phyloP scores from a whole-genome alignment of 2,888 invertebrate species.

The Bombyx huttoni region DNA sequence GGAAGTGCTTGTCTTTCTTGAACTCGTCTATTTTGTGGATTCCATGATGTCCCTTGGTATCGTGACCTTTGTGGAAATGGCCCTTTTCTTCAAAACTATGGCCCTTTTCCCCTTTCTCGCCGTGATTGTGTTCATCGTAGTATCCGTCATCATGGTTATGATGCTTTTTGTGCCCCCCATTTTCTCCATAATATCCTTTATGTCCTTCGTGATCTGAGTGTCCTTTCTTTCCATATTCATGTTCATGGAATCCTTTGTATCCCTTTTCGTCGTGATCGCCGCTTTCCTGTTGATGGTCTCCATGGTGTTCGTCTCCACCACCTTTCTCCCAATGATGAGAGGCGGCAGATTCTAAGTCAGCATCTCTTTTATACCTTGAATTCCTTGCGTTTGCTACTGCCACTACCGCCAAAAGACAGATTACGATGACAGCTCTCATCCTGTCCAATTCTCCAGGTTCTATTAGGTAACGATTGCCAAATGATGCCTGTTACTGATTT shows the following conservation, averaged over 20 bases:
- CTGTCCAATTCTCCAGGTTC: conserved; percentile 34
- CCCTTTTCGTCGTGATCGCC: conserved; percentile 80
- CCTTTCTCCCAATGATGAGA: conserved; percentile 66
- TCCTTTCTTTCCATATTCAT: conserved; percentile 78
- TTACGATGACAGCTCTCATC: conserved; percentile 40
- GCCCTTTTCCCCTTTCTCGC: conserved; percentile 77
- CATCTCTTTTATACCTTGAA: conserved; percentile 52
- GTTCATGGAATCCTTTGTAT: conserved; percentile 77
- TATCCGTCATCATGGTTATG: conserved; percentile 78
- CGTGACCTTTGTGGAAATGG: conserved; percentile 85
- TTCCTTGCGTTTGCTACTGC: conserved; percentile 58
- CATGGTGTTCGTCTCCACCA: conserved; percentile 75
- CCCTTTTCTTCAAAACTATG: conserved; percentile 71
- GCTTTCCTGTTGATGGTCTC: conserved; percentile 73
- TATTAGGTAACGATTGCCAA: conserved; percentile 56
- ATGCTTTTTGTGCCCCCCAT: conserved; percentile 74
- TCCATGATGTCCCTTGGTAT: conserved; percentile 87
- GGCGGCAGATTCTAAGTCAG: conserved; percentile 67
- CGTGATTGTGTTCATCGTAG: conserved; percentile 75
- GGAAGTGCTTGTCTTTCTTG: conserved; percentile 90
- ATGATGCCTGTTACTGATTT: conserved; percentile 58
- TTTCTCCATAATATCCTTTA: conserved; percentile 72
- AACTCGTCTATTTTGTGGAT: conserved; percentile 88
- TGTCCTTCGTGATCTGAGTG: conserved; percentile 78
- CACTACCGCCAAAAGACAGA: conserved; percentile 54